Conservation (phyloP, 2,113 vertebrate genomes). For the Heterochromis multidens region DNA sequence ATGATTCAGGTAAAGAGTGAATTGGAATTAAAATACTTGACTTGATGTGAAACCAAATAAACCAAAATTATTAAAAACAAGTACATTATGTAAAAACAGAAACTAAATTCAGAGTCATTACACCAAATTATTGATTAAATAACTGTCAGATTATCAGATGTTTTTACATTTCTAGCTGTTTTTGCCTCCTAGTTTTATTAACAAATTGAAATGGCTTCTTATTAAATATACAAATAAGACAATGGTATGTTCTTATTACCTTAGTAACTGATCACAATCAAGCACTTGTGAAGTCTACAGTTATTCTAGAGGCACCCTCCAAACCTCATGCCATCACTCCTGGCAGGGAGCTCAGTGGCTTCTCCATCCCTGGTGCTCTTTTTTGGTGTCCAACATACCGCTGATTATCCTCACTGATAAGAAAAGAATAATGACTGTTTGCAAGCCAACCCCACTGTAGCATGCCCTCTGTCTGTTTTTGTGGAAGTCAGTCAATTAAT, state of each 20-base stretch:
- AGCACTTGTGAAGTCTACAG: background rate
- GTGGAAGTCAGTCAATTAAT: slow-evolving; percentile 35
- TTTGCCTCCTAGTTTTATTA: background rate
- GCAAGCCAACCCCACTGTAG: slow-evolving; percentile 48
- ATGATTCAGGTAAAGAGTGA: background rate
- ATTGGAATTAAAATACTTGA: background rate
- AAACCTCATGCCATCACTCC: slow-evolving; percentile 18
- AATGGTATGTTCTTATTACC: background rate
- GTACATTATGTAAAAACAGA: background rate
- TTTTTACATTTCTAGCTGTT: background rate
- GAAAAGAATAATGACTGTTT: slow-evolving; percentile 35
- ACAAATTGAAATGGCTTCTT: background rate
- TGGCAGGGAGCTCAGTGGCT: slow-evolving; percentile 25
- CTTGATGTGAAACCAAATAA: background rate
- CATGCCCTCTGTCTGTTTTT: slow-evolving; percentile 15
- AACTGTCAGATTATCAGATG: background rate
- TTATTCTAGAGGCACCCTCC: slow-evolving; percentile 17
- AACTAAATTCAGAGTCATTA: background rate
- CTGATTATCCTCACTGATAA: slow-evolving; percentile 25
- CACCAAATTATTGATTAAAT: background rate
- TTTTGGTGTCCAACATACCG: slow-evolving; percentile 7
- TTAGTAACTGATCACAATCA: background rate
- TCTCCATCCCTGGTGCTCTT: slow-evolving; percentile 64
- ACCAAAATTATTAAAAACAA: background rate
- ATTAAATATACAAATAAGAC: background rate